A percentile compares a stretch with the other conserved stretches of the same genome.
Conservation (phyloP, 2,797 vertebrate genomes). For the Microcaecilia unicolor region DNA sequence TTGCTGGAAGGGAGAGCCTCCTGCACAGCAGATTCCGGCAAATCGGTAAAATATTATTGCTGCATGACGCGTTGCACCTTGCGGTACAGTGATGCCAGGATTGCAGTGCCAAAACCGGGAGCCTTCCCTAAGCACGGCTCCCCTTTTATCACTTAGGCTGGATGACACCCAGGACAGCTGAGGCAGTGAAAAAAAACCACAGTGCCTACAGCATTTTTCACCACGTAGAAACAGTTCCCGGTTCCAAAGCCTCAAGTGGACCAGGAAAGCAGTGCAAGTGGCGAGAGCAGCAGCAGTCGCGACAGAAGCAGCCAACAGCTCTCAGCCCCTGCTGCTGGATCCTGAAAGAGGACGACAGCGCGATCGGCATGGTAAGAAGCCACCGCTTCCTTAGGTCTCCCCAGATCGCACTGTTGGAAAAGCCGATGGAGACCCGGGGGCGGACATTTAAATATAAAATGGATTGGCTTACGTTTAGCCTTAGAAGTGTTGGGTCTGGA, state of each 20-base stretch:
- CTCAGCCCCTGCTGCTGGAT: constrained; percentile 39
- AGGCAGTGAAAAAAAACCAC: constrained; percentile 51
- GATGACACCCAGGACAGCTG: constrained; percentile 49
- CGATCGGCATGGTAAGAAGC: constrained; percentile 54
- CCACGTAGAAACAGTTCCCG: constrained; percentile 43
- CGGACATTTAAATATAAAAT: no score
- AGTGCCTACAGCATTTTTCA: constrained; percentile 43
- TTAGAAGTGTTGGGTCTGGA: no score
- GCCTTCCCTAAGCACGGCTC: constrained; percentile 27
- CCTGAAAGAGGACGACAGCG: constrained; percentile 23
- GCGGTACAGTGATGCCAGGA: no score
- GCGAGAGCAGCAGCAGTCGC: no score
- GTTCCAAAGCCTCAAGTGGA: constrained; percentile 38
- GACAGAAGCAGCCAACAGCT: no score
- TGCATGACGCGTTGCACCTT: no score
- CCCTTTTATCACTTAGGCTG: constrained; percentile 33
- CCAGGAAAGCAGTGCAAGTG: constrained; percentile 29
- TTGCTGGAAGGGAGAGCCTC: no score
- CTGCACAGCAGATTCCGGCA: no score
- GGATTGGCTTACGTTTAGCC: no score
- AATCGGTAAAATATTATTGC: no score
- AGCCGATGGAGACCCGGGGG: background rate
- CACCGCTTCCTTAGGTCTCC: constrained; percentile 27
- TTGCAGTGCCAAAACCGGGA: constrained; percentile 26
- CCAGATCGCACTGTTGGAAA: constrained; percentile 13